Evolutionary conservation across 1,140 invertebrate genomes (phyloP), one percentile per base, ranked within the genome.

Genomic region (Chlorops oryzae): DNA sequence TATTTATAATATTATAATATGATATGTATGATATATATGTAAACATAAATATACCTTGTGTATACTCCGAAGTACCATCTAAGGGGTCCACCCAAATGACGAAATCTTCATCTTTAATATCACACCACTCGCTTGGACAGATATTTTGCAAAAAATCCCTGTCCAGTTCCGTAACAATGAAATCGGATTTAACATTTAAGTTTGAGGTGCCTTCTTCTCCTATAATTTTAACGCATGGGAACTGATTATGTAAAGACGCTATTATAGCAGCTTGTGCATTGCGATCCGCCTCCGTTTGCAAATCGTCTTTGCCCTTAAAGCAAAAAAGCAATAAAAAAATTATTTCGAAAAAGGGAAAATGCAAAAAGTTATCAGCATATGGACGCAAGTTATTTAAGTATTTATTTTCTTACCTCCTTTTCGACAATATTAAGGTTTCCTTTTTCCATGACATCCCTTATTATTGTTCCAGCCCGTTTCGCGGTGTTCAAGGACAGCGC

Each of bases 31-130:
- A 10, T 9, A 21, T 17, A 40, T 40, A 41, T 15, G 15, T 32
- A 9, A 23, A 35, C 34, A 38, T 10, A 13, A 4, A 10, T 28
- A 17, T 37, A 62, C 65, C 91, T 81, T 92, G 83, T 47, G 92
- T 92, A 65, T 90, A 96, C 75, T 96, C 93, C 23, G 85, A 82
- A 35, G 93, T 97, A 54, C 96, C 97, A 83, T 99, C 97, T 3
- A 99, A 75, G 6, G 96, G 97, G 79, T 99, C 97, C 5, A 99
- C 92, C 96, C 96, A 99, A 39, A 98, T 82, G 22, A 94, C 91
- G 57, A 87, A 74, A 59, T 87, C 85, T 52, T 84, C 79, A n/a
- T 81, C 78, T 38, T 76, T 75, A 2, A 91, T 73, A 59, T 83
- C 73, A 51, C 77, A 64, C 34, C 87, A 78, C 46, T 84, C 73